Conservation (phyloP, 1,140 invertebrate genomes). For the Daktulosphaira vitifoliae region DNA sequence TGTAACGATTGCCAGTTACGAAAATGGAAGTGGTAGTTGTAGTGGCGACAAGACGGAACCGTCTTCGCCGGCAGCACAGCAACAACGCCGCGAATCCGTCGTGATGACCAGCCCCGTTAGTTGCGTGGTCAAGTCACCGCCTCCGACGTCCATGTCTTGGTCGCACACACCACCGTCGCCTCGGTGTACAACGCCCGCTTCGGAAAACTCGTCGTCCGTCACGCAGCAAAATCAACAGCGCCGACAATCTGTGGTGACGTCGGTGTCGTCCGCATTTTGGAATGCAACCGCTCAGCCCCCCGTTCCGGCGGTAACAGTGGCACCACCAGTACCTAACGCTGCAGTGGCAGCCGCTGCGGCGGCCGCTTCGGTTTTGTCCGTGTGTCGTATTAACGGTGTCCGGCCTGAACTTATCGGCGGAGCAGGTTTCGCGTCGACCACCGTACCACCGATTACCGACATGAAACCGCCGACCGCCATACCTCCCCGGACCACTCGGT, state of each 20-base stretch:
- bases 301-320: conserved; percentile 31
- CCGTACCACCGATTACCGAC: conserved; percentile 54
- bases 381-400: conserved; percentile 44
- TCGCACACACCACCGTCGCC: not conserved
- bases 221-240: conserved; percentile 30
- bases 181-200: not conserved
- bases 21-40: not conserved
- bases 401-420: conserved; percentile 68
- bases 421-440: conserved; percentile 42
- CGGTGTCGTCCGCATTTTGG: conserved; percentile 27
- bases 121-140: conserved; percentile 25
- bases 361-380: conserved; percentile 32
- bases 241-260: conserved; percentile 20
- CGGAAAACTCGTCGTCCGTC: not conserved
- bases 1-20: not conserved
- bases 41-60: not conserved
- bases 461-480: conserved; percentile 52
- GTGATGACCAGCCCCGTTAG: conserved; percentile 30
- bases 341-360: conserved; percentile 34
- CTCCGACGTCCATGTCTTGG: conserved; percentile 2
- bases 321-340: conserved; percentile 31
- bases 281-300: conserved; percentile 27
- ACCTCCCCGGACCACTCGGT: conserved; percentile 46
- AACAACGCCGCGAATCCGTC: conserved; percentile 35
- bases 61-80: not conserved